Evolutionary conservation across 2,888 invertebrate genomes (phyloP).

Genomic region (Byasa hedistus): DNA sequence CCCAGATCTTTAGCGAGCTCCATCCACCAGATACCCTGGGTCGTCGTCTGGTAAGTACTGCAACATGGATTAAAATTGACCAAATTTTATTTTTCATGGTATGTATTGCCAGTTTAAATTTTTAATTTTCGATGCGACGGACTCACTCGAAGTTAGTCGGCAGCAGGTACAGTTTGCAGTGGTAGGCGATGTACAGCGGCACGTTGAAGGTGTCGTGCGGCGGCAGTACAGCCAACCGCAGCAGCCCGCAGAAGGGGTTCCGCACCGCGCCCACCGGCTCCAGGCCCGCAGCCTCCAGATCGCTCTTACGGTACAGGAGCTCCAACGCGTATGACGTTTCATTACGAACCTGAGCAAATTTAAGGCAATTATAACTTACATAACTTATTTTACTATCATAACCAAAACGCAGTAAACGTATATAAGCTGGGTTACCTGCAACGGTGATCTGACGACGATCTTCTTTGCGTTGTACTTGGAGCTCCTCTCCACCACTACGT

Average conservation of each 20-base stretch:
- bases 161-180: conserved; percentile 86
- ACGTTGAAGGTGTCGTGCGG: conserved; percentile 87
- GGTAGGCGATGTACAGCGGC: conserved; percentile 89
- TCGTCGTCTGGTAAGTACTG: conserved; percentile 85
- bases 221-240: conserved; percentile 85
- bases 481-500: conserved; percentile 83
- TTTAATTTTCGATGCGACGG: too few relatives aligned
- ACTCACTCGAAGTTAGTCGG: conserved; percentile 87
- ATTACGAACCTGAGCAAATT: conserved; percentile 81
- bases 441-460: conserved; percentile 85
- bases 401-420: too few relatives aligned
- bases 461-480: conserved; percentile 79
- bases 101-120: too few relatives aligned
- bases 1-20: conserved; percentile 85
- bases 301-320: conserved; percentile 86
- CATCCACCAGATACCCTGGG: conserved; percentile 89
- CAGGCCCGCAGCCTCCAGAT: conserved; percentile 83
- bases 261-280: conserved; percentile 83
- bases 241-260: conserved; percentile 88
- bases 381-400: too few relatives aligned
- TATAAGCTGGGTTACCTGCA: conserved; percentile 78
- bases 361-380: too few relatives aligned
- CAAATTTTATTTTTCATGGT: too few relatives aligned
- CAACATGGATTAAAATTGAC: conserved; percentile 21
- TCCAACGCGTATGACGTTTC: conserved; percentile 88